Conservation (phyloP, 2,888 invertebrate genomes). For the Diplolepis rosae region DNA sequence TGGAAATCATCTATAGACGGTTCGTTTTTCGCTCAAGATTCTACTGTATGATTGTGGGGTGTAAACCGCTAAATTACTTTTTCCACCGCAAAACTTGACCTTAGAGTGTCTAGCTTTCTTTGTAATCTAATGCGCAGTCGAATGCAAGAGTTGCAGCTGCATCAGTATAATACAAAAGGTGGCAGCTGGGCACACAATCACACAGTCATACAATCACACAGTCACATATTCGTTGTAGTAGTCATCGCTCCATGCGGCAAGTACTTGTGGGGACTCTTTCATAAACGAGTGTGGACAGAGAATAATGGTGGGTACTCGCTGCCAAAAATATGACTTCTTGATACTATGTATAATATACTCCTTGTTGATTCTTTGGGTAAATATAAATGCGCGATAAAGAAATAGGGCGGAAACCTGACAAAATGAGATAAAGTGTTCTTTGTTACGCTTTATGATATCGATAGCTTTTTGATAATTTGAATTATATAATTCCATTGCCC, state of each 20-base stretch:
- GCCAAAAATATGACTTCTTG: not conserved
- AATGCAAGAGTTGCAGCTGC: constrained; percentile 24
- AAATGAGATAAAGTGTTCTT: not conserved
- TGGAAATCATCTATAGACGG: constrained; percentile 16
- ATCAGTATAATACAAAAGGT: not conserved
- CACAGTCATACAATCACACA: not conserved
- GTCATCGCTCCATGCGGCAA: constrained; percentile 16
- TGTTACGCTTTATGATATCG: not conserved
- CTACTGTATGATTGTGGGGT: constrained; percentile 4
- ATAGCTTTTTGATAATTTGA: too few species aligned
- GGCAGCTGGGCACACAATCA: constrained; percentile 6
- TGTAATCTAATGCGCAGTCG: not conserved
- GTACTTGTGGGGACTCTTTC: constrained; percentile 5
- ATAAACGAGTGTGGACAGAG: constrained; percentile 1
- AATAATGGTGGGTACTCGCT: not conserved
- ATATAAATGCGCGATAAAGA: not conserved
- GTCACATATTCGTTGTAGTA: constrained; percentile 2
- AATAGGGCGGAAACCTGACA: not conserved
- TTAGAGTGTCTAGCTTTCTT: constrained; percentile 10
- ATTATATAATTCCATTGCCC: too few species aligned
- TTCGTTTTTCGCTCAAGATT: constrained; percentile 10
- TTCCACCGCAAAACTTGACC: constrained; percentile 28
- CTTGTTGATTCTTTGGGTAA: not conserved
- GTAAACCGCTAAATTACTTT: constrained; percentile 24
- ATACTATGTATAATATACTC: not conserved